Evolutionary conservation across 2,888 invertebrate species (phyloP).

Genomic region (Euspilapteryx auroguttella): DNA sequence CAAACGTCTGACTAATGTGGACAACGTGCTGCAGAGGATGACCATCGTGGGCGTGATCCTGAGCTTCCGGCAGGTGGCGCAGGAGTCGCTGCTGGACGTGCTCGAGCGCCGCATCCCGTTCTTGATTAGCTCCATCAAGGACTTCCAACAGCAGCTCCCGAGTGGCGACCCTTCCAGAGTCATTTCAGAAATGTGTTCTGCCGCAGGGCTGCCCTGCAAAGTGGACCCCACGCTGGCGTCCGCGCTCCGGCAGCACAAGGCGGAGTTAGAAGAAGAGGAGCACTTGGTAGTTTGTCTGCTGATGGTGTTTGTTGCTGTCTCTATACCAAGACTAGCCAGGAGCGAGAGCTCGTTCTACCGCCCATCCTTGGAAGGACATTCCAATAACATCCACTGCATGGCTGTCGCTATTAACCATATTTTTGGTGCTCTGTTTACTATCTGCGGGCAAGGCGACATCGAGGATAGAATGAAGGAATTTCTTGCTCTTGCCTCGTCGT

Average conservation of each 20-base stretch:
- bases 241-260: slow-evolving; percentile 86
- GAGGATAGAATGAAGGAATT: slow-evolving; percentile 98
- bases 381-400: slow-evolving; percentile 99
- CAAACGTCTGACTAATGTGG: slow-evolving; percentile 85
- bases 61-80: slow-evolving; percentile 91
- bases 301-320: slow-evolving; percentile 99
- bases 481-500: slow-evolving; percentile 89
- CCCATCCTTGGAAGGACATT: slow-evolving; percentile 87
- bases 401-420: slow-evolving; percentile 95
- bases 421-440: slow-evolving; percentile 94
- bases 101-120: slow-evolving; percentile 95
- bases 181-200: slow-evolving; percentile 96
- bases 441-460: slow-evolving; percentile 94
- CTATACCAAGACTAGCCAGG: slow-evolving; percentile 91
- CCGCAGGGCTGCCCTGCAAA: slow-evolving; percentile 90
- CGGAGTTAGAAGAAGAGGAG: slow-evolving; percentile 87
- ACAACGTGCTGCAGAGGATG: slow-evolving; percentile 94
- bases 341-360: slow-evolving; percentile 88
- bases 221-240: slow-evolving; percentile 94
- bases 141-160: slow-evolving; percentile 91
- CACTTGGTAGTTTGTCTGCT: slow-evolving; percentile 91
- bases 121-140: slow-evolving; percentile 89
- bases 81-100: slow-evolving; percentile 91
- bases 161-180: slow-evolving; percentile 87
- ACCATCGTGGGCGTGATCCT: slow-evolving; percentile 97